These are phyloP conservation scores for Pelodiscus sinensis DNA, from an alignment of 2,113 vertebrate genomes.

Conservation along the genomic window DNA sequence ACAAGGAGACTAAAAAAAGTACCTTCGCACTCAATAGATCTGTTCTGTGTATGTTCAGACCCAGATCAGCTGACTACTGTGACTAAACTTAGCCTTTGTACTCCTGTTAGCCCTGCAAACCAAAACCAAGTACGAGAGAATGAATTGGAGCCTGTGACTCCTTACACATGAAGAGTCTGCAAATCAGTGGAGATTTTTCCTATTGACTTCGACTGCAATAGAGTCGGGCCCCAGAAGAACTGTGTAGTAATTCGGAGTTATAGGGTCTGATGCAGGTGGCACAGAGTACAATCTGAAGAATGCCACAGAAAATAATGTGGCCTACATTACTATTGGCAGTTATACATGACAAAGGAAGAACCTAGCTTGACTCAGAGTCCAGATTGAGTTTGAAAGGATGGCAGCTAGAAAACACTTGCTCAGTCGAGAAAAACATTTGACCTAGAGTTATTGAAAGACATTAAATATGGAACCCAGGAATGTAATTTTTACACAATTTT, in stretches of 20 bases:
- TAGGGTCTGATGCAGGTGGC: neutral
- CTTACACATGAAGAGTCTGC: neutral
- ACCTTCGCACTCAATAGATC: neutral
- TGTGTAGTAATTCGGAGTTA: neutral
- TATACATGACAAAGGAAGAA: neutral
- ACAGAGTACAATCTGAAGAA: neutral
- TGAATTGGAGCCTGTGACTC: neutral
- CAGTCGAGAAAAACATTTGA: neutral
- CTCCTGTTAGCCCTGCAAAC: neutral
- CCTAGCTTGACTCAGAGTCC: neutral
- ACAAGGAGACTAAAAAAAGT: neutral
- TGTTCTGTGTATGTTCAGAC: neutral
- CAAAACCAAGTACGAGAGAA: neutral
- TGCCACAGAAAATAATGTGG: neutral
- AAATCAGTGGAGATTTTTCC: neutral
- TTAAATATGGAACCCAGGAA: neutral
- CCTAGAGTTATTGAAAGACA: neutral
- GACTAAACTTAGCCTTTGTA: neutral
- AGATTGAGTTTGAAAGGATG: neutral
- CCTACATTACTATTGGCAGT: neutral
- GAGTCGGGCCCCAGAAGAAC: neutral
- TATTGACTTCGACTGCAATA: neutral
- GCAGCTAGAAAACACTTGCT: neutral
- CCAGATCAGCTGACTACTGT: rapidly evolving
- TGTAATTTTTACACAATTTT: neutral